Percentiles rank a stretch among this genome's conserved stretches.
Evolutionary conservation across 2,888 invertebrate genomes (phyloP).

Genomic region (Habrosyne pyritoides): DNA sequence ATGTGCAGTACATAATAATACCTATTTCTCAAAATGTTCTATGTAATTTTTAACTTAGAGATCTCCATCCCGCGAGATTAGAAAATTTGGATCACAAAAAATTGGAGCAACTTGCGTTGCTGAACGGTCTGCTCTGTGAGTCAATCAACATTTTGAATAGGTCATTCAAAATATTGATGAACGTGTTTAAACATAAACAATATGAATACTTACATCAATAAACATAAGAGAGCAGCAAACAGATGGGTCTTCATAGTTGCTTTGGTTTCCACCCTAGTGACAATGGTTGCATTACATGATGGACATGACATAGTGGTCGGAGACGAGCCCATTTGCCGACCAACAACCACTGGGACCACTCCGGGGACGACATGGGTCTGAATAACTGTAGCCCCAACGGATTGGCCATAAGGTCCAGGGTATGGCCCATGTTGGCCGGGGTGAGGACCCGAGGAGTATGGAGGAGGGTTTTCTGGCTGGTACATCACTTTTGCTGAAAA

Average conservation of each 20-base stretch:
- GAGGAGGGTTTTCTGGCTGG: constrained; percentile 38
- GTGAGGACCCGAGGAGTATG: constrained; percentile 29
- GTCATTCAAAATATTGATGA: not conserved
- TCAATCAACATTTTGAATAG: not conserved
- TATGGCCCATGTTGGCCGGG: too few relatives aligned
- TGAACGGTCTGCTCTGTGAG: too few relatives aligned
- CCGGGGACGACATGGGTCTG: constrained; percentile 20
- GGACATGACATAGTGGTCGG: constrained; percentile 56
- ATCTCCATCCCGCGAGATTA: too few relatives aligned
- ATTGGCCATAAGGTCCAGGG: constrained; percentile 11
- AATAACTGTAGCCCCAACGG: not conserved
- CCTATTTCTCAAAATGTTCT: too few relatives aligned
- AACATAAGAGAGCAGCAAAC: constrained; percentile 76
- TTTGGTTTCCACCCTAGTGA: constrained; percentile 65
- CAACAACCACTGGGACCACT: constrained; percentile 22
- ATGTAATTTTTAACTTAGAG: too few relatives aligned
- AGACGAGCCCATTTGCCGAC: constrained; percentile 46
- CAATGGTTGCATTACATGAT: constrained; percentile 68
- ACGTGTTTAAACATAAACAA: too few relatives aligned
- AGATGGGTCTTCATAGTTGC: constrained; percentile 80
- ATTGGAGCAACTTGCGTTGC: too few relatives aligned
- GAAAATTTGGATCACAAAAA: too few relatives aligned
- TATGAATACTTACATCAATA: constrained; percentile 55
- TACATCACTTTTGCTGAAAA: constrained; percentile 22
- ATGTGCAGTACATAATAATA: too few relatives aligned